phyloP scores from a whole-genome alignment of 2,888 invertebrate genomes.

The Neoscelio sp. region DNA sequence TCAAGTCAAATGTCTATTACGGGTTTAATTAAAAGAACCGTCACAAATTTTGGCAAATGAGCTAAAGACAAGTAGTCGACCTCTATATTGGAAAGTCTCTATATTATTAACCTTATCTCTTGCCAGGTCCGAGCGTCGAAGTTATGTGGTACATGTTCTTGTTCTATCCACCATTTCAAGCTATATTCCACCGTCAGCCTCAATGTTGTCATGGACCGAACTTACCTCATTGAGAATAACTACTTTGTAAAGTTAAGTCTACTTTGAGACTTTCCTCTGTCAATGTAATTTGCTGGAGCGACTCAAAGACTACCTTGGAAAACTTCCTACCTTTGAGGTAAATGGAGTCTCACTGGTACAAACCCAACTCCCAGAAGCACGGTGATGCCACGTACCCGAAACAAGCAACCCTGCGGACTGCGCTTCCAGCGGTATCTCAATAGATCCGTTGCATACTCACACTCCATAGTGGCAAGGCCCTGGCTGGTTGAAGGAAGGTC shows the following conservation, averaged over 20 bases:
- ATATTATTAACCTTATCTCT: too few species aligned
- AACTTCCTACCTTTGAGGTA: background rate
- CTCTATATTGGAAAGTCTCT: background rate
- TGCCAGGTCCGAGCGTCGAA: too few species aligned
- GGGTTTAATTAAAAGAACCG: background rate
- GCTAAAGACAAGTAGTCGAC: too few species aligned
- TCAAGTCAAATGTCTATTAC: conserved; percentile 3
- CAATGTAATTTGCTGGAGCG: background rate
- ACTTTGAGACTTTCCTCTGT: background rate
- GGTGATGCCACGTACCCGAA: background rate
- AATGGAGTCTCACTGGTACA: background rate
- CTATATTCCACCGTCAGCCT: conserved; percentile 3
- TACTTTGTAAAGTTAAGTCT: background rate
- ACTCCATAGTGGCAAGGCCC: too few species aligned
- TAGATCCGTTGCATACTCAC: too few species aligned
- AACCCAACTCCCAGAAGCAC: background rate
- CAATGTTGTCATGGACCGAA: too few species aligned
- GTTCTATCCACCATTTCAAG: background rate
- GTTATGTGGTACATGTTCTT: too few species aligned
- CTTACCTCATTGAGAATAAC: too few species aligned
- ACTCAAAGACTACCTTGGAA: conserved; percentile 7
- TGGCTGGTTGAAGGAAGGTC: too few species aligned
- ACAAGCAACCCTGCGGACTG: too few species aligned
- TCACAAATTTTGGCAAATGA: background rate
- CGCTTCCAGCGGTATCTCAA: too few species aligned